A percentile compares a stretch with the other conserved stretches of the same genome.
These are phyloP conservation scores for Clitarchus hookeri DNA, from an alignment of 2,888 invertebrate genomes.

Conservation along the genomic window DNA sequence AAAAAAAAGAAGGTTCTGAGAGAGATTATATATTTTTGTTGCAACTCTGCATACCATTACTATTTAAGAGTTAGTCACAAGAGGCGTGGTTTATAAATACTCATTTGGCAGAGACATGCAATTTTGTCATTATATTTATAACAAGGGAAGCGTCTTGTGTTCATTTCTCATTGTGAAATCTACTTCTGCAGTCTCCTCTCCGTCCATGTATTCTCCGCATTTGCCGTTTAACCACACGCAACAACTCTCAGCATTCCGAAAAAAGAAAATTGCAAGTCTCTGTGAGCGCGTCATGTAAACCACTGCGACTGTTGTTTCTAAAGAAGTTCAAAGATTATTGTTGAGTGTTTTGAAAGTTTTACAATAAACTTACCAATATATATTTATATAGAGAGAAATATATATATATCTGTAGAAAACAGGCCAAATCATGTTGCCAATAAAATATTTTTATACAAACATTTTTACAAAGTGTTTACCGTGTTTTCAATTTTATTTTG, in stretches of 20 bases:
- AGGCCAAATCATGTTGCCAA: constrained; percentile 27
- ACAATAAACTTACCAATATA: background rate
- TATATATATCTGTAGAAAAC: constrained; percentile 18
- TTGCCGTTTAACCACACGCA: background rate
- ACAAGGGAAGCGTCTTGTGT: background rate
- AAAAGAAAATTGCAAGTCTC: background rate
- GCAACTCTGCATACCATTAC: background rate
- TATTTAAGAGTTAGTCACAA: background rate
- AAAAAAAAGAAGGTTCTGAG: background rate
- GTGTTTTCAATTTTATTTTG: constrained; percentile 14
- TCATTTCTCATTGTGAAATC: background rate
- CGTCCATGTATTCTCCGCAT: background rate
- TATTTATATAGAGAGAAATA: constrained; percentile 4
- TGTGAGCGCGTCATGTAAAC: background rate
- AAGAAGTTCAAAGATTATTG: background rate
- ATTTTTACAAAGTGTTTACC: constrained; percentile 8
- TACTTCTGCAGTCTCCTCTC: background rate
- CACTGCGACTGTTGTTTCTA: background rate
- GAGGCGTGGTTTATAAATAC: background rate
- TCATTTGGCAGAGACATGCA: background rate
- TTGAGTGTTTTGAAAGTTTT: background rate
- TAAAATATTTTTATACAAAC: constrained; percentile 12
- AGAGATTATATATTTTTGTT: constrained; percentile 3
- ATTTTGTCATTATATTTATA: background rate
- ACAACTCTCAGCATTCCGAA: background rate